Evolutionary conservation across 2,113 vertebrate genomes (phyloP).

Genomic region (Zingel zingel): DNA sequence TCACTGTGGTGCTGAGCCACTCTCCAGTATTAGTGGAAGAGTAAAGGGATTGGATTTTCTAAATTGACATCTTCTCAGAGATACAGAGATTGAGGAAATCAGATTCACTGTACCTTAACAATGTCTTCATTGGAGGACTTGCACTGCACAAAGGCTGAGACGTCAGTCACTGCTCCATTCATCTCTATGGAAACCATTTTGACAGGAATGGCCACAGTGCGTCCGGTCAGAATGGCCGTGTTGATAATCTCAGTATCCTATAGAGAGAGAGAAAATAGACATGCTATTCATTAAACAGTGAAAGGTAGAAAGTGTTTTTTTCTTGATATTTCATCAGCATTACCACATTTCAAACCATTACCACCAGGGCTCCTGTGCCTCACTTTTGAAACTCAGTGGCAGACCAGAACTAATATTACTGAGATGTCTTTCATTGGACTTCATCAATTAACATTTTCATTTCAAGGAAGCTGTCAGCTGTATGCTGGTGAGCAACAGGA

Average conservation of each 20-base stretch:
- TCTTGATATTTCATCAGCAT: slow-evolving; percentile 53
- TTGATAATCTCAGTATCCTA: slow-evolving; percentile 99
- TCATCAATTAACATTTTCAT: slow-evolving; percentile 64
- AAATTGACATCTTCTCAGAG: slow-evolving; percentile 43
- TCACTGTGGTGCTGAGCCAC: slow-evolving; percentile 4
- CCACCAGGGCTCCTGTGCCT: slow-evolving; percentile 1
- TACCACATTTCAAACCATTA: slow-evolving; percentile 36
- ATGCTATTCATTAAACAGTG: slow-evolving; percentile 29
- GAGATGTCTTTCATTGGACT: slow-evolving; percentile 52
- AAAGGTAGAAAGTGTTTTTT: slow-evolving; percentile 24
- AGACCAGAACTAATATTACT: slow-evolving; percentile 28
- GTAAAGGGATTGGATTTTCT: slow-evolving; percentile 47
- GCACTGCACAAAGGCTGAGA: slow-evolving; percentile 92
- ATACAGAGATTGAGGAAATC: slow-evolving; percentile 19
- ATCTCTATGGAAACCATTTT: slow-evolving; percentile 98
- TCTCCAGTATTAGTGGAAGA: slow-evolving; percentile 22
- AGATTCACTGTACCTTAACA: slow-evolving; percentile 89
- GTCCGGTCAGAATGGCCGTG: slow-evolving; percentile 94
- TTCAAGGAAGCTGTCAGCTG: slow-evolving; percentile 16
- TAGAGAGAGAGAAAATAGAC: neutral
- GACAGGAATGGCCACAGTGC: slow-evolving; percentile 96
- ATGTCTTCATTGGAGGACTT: slow-evolving; percentile 97
- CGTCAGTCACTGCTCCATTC: slow-evolving; percentile 89
- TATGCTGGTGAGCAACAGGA: neutral
- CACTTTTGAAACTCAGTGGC: slow-evolving; percentile 29